Conservation (phyloP, 2,888 invertebrate genomes). For the Nomada fucata region DNA sequence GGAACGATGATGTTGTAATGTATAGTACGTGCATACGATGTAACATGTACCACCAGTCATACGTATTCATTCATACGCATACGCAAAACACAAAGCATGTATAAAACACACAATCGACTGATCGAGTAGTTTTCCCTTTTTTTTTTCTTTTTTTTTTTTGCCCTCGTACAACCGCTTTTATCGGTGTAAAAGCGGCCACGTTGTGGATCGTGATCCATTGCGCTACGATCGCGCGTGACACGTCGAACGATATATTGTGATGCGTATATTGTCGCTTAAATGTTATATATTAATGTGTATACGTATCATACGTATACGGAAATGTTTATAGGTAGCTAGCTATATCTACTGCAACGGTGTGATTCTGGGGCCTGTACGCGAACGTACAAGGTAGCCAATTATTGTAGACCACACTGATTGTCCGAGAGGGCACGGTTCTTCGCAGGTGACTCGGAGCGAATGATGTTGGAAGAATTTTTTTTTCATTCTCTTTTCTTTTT, state of each 20-base stretch:
- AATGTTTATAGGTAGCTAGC: slow-evolving; percentile 66
- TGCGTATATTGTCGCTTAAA: slow-evolving; percentile 68
- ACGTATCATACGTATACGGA: slow-evolving; percentile 51
- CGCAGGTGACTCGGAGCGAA: no score
- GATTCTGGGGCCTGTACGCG: slow-evolving; percentile 19
- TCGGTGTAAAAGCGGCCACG: slow-evolving; percentile 67
- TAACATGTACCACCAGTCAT: slow-evolving; percentile 67
- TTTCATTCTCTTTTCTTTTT: no score
- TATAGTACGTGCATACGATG: slow-evolving; percentile 37
- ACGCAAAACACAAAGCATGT: slow-evolving; percentile 44
- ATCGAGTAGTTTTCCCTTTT: slow-evolving; percentile 34
- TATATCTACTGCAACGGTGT: slow-evolving; percentile 40
- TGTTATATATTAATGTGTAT: slow-evolving; percentile 63
- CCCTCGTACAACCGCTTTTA: slow-evolving; percentile 73
- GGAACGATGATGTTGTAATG: slow-evolving; percentile 25
- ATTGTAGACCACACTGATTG: no score
- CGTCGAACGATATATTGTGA: slow-evolving; percentile 63
- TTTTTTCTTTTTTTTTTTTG: slow-evolving; percentile 62
- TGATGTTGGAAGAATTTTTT: no score
- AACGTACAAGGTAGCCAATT: no score
- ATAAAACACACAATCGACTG: slow-evolving; percentile 63
- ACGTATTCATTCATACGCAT: slow-evolving; percentile 60
- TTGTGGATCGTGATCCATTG: slow-evolving; percentile 23
- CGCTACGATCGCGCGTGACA: slow-evolving; percentile 19
- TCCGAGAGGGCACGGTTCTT: no score